Base-by-base conservation (phyloP, 2,888 invertebrate species). In the Thereva nobilitata region DNA sequence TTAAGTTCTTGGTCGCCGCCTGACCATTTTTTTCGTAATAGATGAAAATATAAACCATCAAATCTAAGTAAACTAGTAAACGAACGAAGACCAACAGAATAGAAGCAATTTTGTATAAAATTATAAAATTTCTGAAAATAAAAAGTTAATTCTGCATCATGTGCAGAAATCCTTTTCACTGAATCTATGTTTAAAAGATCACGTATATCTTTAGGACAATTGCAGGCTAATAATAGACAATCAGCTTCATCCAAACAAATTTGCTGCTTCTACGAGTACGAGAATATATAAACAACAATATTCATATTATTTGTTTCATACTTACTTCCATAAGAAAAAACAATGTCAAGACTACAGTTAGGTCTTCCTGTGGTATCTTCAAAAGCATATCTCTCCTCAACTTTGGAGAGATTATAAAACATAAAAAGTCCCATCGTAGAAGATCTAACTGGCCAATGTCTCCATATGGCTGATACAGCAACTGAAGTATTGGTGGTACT, bases 221-320 rank as follows among this genome's bases (percentile, higher is more conserved):
- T 45, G 35, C 59, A 59, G 1, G 69, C 61, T 4, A 69, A 38
- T 7, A 69, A n/a, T 9, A 69, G 38, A 35, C 67, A 65, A 40
- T 69, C 69, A 40, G 67, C 69, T 55, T 69, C 67, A 6, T 69
- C 67, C 2, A 56, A n/a, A 4, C 1, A 1, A 8, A 69, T 69
- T 52, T 63, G 47, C 7, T 63, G 47, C 3, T 42, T 23, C 69
- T 69, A 8, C 2, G 40, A 57, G 37, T 40, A 8, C 5, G 4
- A 10, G 10, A 10, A 34, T 40, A 3, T 12, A 4, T 40, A 37
- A 10, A 40, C 4, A 34, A 34, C n/a, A 5, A 23, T 7, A 40
- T 23, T 0, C 34, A 34, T 41, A n/a, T 56, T 4, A 9, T 56
- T n/a, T 4, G 55, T 41, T 42, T 2, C 4, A 47, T 6, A 6